Conservation (phyloP, 2,113 vertebrate species). For the Spermophilus dauricus region DNA sequence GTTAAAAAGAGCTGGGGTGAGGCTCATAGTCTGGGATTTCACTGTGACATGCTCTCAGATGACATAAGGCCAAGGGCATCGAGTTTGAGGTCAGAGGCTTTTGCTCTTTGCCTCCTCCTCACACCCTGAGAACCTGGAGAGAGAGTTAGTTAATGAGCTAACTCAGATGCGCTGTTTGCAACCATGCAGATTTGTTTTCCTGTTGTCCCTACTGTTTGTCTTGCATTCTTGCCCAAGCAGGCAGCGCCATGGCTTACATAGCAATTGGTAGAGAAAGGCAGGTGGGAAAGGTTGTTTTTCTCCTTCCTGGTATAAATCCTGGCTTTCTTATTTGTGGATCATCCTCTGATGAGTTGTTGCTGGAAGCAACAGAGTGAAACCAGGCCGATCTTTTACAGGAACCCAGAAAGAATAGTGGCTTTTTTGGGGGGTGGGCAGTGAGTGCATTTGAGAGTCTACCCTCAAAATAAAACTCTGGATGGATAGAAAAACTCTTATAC, state of each 20-base stretch:
- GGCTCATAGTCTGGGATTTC: neutral
- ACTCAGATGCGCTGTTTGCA: constrained; percentile 67
- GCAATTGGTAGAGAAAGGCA: constrained; percentile 59
- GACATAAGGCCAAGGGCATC: neutral
- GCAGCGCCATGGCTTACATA: constrained; percentile 7
- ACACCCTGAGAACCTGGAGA: accelerated
- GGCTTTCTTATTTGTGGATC: constrained; percentile 63
- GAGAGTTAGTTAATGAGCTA: neutral
- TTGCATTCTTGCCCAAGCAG: constrained; percentile 69
- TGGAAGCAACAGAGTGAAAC: neutral
- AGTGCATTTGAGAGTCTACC: neutral
- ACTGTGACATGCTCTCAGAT: neutral
- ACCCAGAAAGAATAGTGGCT: neutral
- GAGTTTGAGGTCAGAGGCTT: neutral
- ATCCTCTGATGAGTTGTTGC: constrained; percentile 62
- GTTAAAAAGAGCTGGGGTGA: accelerated
- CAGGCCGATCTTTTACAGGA: neutral
- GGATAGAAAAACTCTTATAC: neutral
- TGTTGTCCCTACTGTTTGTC: constrained; percentile 47
- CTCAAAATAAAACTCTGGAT: neutral
- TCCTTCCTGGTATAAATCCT: constrained; percentile 77
- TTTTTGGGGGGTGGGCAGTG: neutral
- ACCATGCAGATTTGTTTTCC: constrained; percentile 60
- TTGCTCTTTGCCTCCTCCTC: neutral
- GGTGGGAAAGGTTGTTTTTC: constrained; percentile 49